Percentiles rank a stretch among this genome's conserved stretches.
Conservation (phyloP, 2,113 vertebrate species). For the Amblyopsis rosae region DNA sequence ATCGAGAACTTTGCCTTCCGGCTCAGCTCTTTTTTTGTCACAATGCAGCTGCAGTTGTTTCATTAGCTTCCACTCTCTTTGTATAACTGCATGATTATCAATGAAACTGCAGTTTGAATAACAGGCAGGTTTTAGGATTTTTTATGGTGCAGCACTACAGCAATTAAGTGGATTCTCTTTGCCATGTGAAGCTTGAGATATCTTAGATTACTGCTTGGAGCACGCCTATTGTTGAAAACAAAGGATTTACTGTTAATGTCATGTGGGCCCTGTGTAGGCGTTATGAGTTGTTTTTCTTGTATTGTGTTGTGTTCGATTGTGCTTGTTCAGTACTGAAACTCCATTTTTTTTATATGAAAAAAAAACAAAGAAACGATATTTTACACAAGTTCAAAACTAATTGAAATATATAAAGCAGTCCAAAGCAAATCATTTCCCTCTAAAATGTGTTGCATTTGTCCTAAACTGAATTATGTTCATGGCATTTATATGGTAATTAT, state of each 20-base stretch:
- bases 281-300: conserved; percentile 55
- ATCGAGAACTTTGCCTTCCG: too few species aligned
- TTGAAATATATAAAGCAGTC: conserved; percentile 14
- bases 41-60: background rate
- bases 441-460: too few species aligned
- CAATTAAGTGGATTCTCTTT: conserved; percentile 78
- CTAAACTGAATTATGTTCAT: too few species aligned
- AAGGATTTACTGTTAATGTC: conserved; percentile 64
- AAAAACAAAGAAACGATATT: conserved; percentile 29
- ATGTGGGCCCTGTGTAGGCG: conserved; percentile 73
- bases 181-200: conserved; percentile 56
- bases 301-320: conserved; percentile 43
- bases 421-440: too few species aligned
- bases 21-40: too few species aligned
- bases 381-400: conserved; percentile 32
- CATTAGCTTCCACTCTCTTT: background rate
- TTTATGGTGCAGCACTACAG: conserved; percentile 55
- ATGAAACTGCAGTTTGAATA: conserved; percentile 38
- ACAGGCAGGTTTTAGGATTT: conserved; percentile 43
- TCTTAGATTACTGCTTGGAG: conserved; percentile 46
- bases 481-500: too few species aligned
- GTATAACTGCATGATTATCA: conserved; percentile 48
- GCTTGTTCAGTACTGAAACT: conserved; percentile 30
- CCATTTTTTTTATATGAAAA: conserved; percentile 43
- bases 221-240: conserved; percentile 62